phyloP scores from a whole-genome alignment of 2,797 vertebrate genomes.

The Diceros bicornis region DNA sequence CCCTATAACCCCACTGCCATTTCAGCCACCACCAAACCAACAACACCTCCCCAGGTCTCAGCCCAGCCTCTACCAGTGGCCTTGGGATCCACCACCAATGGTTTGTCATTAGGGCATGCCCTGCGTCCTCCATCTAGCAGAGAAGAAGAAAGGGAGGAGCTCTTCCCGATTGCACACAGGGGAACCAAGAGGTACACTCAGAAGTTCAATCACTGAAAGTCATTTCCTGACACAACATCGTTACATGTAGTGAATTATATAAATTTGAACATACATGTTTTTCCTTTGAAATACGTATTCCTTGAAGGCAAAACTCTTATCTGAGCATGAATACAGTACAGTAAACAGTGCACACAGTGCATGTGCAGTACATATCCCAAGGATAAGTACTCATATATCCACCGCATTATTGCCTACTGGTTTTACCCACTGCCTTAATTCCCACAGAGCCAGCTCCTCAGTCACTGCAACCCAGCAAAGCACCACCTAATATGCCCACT shows the following conservation, averaged over 20 bases:
- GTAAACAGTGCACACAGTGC: not conserved
- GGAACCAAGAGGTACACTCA: not conserved
- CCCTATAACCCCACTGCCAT: not conserved
- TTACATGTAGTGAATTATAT: not conserved
- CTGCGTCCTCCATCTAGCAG: not conserved
- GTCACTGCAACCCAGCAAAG: not conserved
- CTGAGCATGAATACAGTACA: conserved; percentile 26
- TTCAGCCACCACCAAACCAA: not conserved
- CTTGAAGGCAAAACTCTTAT: conserved; percentile 34
- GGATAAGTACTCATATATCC: not conserved
- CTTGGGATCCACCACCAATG: not conserved
- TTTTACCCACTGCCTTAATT: not conserved
- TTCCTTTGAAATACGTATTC: conserved; percentile 21
- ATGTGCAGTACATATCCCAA: not conserved
- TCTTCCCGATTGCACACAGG: not conserved
- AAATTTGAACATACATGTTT: not conserved
- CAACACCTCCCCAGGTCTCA: not conserved
- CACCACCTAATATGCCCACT: not conserved
- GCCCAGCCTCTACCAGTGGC: not conserved
- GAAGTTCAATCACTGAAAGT: not conserved
- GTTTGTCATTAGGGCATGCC: not conserved
- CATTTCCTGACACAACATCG: not conserved
- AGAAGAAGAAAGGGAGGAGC: not conserved
- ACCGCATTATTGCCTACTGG: not conserved
- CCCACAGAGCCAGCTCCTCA: not conserved